Conservation (phyloP, 2,113 vertebrate genomes). For the Pelobates fuscus region DNA sequence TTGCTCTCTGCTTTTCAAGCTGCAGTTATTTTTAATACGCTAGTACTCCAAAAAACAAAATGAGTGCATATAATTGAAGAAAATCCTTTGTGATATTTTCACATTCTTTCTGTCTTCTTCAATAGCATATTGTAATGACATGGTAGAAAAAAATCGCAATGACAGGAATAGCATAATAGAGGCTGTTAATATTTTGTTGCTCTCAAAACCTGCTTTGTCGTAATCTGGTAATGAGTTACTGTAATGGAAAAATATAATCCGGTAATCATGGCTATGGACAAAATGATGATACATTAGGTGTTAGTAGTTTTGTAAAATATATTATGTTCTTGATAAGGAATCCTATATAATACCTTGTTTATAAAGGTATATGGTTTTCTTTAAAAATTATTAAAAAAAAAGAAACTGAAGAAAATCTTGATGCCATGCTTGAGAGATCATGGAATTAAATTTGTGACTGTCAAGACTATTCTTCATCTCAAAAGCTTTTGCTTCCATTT, state of each 20-base stretch:
- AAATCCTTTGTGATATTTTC: background rate
- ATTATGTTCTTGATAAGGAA: background rate
- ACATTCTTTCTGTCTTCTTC: slow-evolving; percentile 3
- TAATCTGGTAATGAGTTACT: background rate
- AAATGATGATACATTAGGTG: background rate
- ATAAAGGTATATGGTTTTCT: background rate
- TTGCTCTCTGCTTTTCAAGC: background rate
- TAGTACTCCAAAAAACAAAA: slow-evolving; percentile 5
- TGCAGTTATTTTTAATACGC: background rate
- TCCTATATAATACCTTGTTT: background rate
- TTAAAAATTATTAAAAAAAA: too few species aligned
- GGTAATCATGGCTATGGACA: background rate
- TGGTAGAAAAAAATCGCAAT: background rate
- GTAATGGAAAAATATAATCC: background rate
- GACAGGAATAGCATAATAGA: background rate
- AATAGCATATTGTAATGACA: slow-evolving; percentile 11
- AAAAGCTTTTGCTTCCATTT: background rate
- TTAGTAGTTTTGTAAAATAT: too few species aligned
- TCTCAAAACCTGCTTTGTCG: background rate
- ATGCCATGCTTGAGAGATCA: background rate
- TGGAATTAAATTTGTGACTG: background rate
- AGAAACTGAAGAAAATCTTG: background rate
- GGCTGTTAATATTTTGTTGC: background rate
- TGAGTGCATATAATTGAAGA: slow-evolving; percentile 7
- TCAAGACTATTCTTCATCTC: background rate